These are phyloP conservation scores for Lathamus discolor DNA, from an alignment of 2,113 vertebrate genomes.

Conservation along the genomic window DNA sequence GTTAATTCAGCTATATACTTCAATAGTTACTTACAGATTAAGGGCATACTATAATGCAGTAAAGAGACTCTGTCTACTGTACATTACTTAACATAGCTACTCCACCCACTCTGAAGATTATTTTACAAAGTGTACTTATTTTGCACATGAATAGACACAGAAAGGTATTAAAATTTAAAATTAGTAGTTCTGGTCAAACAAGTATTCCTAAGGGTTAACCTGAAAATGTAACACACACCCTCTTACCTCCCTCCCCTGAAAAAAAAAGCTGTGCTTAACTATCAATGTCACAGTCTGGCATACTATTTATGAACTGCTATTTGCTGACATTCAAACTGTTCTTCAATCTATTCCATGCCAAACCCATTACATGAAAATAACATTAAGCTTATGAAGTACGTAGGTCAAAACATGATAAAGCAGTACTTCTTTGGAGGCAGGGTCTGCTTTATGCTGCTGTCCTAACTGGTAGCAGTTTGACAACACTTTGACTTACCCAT, in stretches of 20 bases:
- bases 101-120: neutral
- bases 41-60: neutral
- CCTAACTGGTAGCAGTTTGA: neutral
- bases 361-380: neutral
- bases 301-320: neutral
- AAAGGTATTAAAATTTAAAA: neutral
- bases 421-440: neutral
- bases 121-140: neutral
- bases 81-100: neutral
- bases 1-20: neutral
- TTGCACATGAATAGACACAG: neutral
- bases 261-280: neutral
- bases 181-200: neutral
- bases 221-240: neutral
- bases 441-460: neutral
- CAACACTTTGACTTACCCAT: neutral
- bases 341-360: neutral
- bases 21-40: neutral
- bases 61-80: neutral
- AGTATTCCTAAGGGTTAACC: neutral
- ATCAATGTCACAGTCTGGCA: neutral
- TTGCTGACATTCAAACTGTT: neutral
- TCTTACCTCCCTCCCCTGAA: neutral
- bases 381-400: neutral
- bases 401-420: neutral